Conservation (phyloP, 2,888 invertebrate genomes). For the Macroteleia sp. region DNA sequence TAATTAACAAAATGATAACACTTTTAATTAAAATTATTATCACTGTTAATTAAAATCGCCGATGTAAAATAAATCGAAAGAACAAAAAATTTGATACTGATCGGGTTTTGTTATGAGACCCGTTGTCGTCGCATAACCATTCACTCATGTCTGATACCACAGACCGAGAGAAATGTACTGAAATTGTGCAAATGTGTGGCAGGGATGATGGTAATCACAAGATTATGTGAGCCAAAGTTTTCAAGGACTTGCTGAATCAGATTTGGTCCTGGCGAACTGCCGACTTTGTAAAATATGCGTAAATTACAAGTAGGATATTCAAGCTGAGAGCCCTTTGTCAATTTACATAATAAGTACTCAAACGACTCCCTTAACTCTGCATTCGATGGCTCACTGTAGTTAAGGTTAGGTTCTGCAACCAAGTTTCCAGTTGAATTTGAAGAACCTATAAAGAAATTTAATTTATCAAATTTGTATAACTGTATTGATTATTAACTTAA, state of each 20-base stretch:
- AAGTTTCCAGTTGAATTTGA: conserved; percentile 82
- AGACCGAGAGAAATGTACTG: conserved; percentile 92
- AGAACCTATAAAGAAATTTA: conserved; percentile 78
- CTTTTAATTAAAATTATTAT: too few species aligned
- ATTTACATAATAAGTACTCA: conserved; percentile 86
- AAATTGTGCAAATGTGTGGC: conserved; percentile 92
- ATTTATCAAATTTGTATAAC: too few species aligned
- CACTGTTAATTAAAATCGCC: too few species aligned
- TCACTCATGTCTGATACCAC: conserved; percentile 90
- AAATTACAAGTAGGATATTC: conserved; percentile 88
- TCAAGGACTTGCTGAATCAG: conserved; percentile 81
- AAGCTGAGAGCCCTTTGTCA: conserved; percentile 85
- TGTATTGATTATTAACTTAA: too few species aligned
- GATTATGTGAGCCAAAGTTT: conserved; percentile 79
- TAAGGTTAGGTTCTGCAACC: conserved; percentile 77
- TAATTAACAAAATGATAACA: too few species aligned
- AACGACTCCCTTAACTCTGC: conserved; percentile 86
- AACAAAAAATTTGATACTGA: too few species aligned
- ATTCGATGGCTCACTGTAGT: conserved; percentile 82
- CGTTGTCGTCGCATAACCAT: conserved; percentile 28
- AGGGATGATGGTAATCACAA: conserved; percentile 91
- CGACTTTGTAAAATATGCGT: conserved; percentile 91
- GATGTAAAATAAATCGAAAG: too few species aligned
- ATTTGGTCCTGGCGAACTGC: conserved; percentile 84
- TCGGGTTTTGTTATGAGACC: conserved; percentile 34